Base-by-base conservation (phyloP, 2,888 invertebrate species). In the Drosophila affinis region DNA sequence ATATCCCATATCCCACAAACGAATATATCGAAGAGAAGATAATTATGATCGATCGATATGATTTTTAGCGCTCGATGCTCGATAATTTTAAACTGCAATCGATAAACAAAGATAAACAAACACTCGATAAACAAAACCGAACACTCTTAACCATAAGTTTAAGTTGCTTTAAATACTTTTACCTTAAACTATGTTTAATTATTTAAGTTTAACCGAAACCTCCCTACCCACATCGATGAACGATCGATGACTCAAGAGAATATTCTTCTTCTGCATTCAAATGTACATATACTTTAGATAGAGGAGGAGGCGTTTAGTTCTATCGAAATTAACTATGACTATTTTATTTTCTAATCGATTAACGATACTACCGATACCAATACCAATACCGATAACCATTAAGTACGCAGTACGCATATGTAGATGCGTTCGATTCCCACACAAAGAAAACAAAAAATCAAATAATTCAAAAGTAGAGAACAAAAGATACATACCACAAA, bases 161-260 rank as follows among this genome's bases (percentile, higher is more conserved):
- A 87, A 87, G 78, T 83, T 87, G 83, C 83, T 83, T 87, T 83
- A 83, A 83, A 86, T 86, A 83, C 48, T 78, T 82, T 74, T 81
- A 82, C 72, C 72, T 39, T 65, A 55, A 72, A 56, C 70, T 72
- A 17, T 72, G 65, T 65, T 77, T 52, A 67, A 78, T 65, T 77
- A 75, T 69, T 56, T 77, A 78, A 62, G 65, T 83, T 83, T 51
- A 61, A 60, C 29, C 58, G n/a, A 67, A 62, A 75, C 72, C 67
- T 68, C 34, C 54, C 65, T 21, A 21, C 56, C 45, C 52, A 45
- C 48, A 59, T 44, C 64, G 63, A 63, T 55, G 32, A 60, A 14
- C n/a, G 39, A 39, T 34, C 39, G 68, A 63, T 69, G 76, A 75
- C 76, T 75, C 65, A 79, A 60, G 32, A 58, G 27, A 49, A 52